Evolutionary conservation across 2,888 invertebrate genomes (phyloP).

Genomic region (Luperina testacea): DNA sequence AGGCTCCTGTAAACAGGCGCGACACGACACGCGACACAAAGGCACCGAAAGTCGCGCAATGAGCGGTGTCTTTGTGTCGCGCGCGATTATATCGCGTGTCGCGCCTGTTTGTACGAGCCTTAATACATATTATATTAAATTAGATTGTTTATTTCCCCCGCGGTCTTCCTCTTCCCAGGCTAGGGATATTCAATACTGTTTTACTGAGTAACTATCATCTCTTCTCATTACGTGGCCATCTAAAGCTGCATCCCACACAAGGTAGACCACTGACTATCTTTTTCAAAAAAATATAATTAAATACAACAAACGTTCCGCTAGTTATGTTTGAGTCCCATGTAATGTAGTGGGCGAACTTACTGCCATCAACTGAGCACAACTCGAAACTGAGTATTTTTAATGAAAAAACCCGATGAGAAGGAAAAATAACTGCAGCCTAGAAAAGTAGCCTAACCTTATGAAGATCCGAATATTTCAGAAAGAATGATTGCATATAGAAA

Average conservation of each 20-base stretch:
- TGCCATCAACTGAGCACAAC: neutral
- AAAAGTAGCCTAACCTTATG: slow-evolving; percentile 17
- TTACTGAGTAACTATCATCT: neutral
- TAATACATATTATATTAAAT: too few species aligned
- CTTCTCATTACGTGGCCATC: neutral
- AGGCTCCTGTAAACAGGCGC: too few species aligned
- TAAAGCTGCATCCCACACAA: neutral
- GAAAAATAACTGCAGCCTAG: neutral
- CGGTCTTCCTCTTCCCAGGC: neutral
- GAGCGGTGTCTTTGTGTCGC: too few species aligned
- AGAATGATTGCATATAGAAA: slow-evolving; percentile 34
- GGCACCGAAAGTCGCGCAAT: too few species aligned
- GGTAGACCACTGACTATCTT: neutral
- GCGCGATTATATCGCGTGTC: too few species aligned
- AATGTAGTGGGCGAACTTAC: neutral
- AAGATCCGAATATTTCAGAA: slow-evolving; percentile 22
- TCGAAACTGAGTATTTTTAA: neutral
- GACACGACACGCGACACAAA: too few species aligned
- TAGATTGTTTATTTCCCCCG: too few species aligned
- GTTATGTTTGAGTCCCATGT: neutral
- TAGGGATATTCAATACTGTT: neutral
- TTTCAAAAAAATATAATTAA: neutral
- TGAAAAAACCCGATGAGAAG: neutral
- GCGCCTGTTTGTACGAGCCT: too few species aligned
- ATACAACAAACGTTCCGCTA: neutral